Percentiles rank a stretch among this genome's conserved stretches.
Evolutionary conservation across 2,797 vertebrate species (phyloP).

Genomic region (Malurus splendens): DNA sequence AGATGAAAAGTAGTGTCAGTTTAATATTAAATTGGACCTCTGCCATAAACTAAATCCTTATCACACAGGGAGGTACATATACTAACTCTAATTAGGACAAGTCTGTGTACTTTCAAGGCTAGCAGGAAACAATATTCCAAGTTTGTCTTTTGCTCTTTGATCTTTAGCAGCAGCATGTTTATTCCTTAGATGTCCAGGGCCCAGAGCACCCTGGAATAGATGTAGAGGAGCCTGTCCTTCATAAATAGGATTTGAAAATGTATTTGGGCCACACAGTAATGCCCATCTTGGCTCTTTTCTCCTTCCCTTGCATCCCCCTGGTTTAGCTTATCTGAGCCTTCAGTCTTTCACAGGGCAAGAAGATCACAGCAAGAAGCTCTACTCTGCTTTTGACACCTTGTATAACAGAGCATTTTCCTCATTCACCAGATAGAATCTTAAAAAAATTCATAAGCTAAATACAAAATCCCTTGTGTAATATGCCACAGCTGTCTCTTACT

Average conservation of each 20-base stretch:
- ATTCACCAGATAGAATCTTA: neutral
- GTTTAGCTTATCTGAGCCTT: neutral
- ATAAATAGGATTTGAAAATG: slow-evolving; percentile 37
- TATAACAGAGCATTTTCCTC: neutral
- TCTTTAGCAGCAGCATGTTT: neutral
- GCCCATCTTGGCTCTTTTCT: neutral
- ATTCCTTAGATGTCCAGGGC: neutral
- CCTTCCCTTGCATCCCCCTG: neutral
- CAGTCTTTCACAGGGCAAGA: neutral
- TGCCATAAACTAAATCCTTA: neutral
- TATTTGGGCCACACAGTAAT: slow-evolving; percentile 11
- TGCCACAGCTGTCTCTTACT: slow-evolving; percentile 18
- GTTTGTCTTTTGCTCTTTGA: neutral
- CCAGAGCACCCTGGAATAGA: slow-evolving; percentile 6
- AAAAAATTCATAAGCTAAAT: slow-evolving; percentile 26
- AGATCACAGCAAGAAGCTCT: neutral
- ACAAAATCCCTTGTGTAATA: slow-evolving; percentile 8
- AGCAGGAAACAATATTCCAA: neutral
- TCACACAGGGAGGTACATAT: neutral
- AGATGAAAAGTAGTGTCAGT: neutral
- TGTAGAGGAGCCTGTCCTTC: neutral
- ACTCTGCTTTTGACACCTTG: neutral
- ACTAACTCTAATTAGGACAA: neutral
- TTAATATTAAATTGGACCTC: neutral
- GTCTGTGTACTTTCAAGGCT: neutral